Evolutionary conservation across 2,888 invertebrate genomes (phyloP).

Genomic region (Nomada fabriciana): DNA sequence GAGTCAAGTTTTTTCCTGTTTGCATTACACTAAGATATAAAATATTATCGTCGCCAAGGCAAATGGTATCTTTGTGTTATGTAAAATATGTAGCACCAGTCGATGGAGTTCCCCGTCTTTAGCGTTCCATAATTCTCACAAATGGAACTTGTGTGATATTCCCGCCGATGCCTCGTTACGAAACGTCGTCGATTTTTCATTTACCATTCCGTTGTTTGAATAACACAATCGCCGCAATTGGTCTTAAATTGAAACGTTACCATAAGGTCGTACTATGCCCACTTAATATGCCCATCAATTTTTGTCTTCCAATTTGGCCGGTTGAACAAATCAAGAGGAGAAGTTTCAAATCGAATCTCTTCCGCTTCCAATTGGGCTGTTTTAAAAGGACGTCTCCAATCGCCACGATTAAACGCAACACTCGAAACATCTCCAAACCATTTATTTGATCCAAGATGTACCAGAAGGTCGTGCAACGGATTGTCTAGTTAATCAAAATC

Average conservation of each 20-base stretch:
- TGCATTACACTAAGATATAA: neutral
- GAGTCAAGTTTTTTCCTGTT: neutral
- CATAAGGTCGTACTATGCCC: neutral
- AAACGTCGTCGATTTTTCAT: neutral
- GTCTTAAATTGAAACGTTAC: slow-evolving; percentile 18
- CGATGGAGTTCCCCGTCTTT: no score
- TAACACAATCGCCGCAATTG: slow-evolving; percentile 3
- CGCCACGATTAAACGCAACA: neutral
- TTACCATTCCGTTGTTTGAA: neutral
- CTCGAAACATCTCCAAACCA: neutral
- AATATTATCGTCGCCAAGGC: no score
- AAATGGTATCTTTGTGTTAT: no score
- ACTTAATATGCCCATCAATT: neutral
- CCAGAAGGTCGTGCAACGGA: neutral
- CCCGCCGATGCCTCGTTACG: neutral
- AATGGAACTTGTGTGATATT: no score
- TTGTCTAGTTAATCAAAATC: no score
- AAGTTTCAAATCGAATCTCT: neutral
- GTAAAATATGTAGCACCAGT: no score
- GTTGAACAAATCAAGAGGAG: neutral
- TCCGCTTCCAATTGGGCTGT: neutral
- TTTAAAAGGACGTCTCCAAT: neutral
- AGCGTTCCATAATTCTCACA: no score
- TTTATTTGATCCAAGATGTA: neutral
- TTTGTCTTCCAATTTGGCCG: slow-evolving; percentile 10